Base-by-base conservation (phyloP, 2,113 vertebrate species). In the Procavia capensis region DNA sequence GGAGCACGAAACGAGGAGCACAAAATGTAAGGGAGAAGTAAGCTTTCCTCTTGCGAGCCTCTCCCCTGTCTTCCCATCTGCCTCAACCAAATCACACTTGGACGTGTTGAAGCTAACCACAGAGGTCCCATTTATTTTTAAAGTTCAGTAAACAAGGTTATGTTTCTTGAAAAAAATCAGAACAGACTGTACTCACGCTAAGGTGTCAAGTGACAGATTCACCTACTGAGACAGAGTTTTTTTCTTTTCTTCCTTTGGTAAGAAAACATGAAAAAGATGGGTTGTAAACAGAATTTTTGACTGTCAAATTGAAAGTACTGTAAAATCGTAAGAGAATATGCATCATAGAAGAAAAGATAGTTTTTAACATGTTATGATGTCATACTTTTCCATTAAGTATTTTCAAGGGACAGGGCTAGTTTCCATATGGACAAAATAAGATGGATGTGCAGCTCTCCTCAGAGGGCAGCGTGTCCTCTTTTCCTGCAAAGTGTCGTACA, bases 81-180 rank as follows among this genome's bases (percentile, higher is more conserved):
- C 31, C 80, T 54, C 54, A 63, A 78, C 36, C 39, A 59, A 72
- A 85, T 78, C 68, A 61, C 66, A 61, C 61, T 36, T 64, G 22
- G n/a, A 39, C 54, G 34, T 74, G 63, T 34, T 45, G 75, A 75
- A 86, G 36, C 43, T 45, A 29, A 79, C 16, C 87, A 86, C 34
- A 72, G 45, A 95, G 54, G 36, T 87, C 76, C n/a, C 3, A 27
- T 87, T 91, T 79, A 84, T 57, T 95, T 94, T 81, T 93, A 22
- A 95, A 91, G 45, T 74, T 81, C 57, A 47, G 29, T 76, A 83
- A 97, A 79, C 79, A 95, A 92, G 66, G 41, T 76, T 57, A 34
- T 41, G 36, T 75, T 17, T 83, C 57, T 84, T 85, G 80, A 59
- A 47, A 83, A 94, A 72, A 92, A 25, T 13, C 89, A 16, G 14